phyloP scores from a whole-genome alignment of 2,888 invertebrate species.

The Lymantria monacha region DNA sequence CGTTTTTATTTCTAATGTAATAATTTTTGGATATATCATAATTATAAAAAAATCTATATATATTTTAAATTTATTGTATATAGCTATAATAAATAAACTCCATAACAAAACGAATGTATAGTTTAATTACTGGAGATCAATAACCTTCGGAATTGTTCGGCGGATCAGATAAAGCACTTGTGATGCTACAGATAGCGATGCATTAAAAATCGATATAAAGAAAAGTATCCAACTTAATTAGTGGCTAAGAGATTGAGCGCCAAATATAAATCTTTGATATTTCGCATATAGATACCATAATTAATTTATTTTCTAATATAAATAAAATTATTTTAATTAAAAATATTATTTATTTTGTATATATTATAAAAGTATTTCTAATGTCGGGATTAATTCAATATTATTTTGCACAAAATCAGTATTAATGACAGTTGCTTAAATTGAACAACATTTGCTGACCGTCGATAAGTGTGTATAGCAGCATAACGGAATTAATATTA shows the following conservation, averaged over 20 bases:
- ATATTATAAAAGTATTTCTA: not conserved
- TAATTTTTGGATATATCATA: too few species aligned
- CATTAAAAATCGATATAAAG: not conserved
- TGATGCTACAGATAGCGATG: conserved; percentile 5
- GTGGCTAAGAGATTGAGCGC: too few species aligned
- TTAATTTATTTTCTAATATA: not conserved
- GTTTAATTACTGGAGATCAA: conserved; percentile 48
- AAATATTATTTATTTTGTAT: not conserved
- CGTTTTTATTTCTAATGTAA: too few species aligned
- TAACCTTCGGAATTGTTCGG: conserved; percentile 46
- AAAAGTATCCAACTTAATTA: not conserved
- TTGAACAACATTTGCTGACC: too few species aligned
- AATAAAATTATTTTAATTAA: not conserved
- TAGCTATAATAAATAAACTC: conserved; percentile 22
- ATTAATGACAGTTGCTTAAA: too few species aligned
- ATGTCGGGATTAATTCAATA: not conserved
- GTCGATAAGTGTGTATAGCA: too few species aligned
- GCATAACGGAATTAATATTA: too few species aligned
- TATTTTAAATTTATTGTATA: not conserved
- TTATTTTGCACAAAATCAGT: too few species aligned
- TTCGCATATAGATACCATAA: not conserved
- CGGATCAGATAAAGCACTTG: conserved; percentile 27
- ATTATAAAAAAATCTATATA: too few species aligned
- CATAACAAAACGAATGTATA: conserved; percentile 30
- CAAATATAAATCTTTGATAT: not conserved